A percentile compares a stretch with the other conserved stretches of the same genome.
phyloP scores from a whole-genome alignment of 2,797 vertebrate genomes.

The Lepilemur septentrionalis region DNA sequence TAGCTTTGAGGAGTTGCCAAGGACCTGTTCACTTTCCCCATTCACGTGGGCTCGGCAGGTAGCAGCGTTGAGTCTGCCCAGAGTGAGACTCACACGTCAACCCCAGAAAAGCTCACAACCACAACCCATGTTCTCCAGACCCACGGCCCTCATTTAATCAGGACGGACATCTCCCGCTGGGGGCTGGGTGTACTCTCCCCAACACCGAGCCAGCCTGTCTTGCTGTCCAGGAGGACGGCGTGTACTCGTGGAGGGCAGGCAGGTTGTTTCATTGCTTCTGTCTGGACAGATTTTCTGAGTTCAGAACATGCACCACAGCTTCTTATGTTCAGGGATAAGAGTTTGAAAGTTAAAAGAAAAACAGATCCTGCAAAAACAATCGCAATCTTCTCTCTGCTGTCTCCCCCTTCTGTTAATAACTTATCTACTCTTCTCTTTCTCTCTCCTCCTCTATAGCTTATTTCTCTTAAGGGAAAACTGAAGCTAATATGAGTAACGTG shows the following conservation, averaged over 20 bases:
- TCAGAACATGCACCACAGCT: background rate
- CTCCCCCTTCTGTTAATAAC: background rate
- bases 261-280: background rate
- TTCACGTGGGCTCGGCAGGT: background rate
- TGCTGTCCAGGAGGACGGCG: background rate
- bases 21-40: slow-evolving; percentile 64
- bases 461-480: background rate
- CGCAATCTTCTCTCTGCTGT: background rate
- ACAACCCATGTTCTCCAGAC: slow-evolving; percentile 22
- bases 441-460: background rate
- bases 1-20: slow-evolving; percentile 61
- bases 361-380: background rate
- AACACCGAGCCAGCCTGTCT: background rate
- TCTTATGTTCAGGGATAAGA: background rate
- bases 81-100: slow-evolving; percentile 67
- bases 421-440: background rate
- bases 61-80: background rate
- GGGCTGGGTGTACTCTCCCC: background rate
- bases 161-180: background rate
- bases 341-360: background rate
- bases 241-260: background rate
- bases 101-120: background rate
- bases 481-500: background rate
- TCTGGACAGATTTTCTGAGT: background rate
- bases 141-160: slow-evolving; percentile 30